Evolutionary conservation across 2,888 invertebrate species (phyloP).

Genomic region (Ectemnius lituratus): DNA sequence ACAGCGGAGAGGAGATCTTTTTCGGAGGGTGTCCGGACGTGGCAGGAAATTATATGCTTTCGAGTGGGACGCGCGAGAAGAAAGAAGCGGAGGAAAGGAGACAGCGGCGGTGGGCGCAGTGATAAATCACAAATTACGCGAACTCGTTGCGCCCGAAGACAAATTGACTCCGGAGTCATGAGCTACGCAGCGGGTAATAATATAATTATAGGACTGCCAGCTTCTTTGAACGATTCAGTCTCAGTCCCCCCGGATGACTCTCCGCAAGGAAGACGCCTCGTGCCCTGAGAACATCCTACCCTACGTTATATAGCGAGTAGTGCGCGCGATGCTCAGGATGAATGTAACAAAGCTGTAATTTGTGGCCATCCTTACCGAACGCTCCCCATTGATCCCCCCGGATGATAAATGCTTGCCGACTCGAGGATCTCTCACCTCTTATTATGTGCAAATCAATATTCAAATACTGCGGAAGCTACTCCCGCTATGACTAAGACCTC

Average conservation of each 20-base stretch:
- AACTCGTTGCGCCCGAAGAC: slow-evolving; percentile 71
- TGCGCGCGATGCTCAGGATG: slow-evolving; percentile 11
- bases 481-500: no score
- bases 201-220: slow-evolving; percentile 74
- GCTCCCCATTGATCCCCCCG: neutral
- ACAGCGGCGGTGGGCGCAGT: slow-evolving; percentile 53
- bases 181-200: slow-evolving; percentile 73
- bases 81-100: no score
- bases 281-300: slow-evolving; percentile 14
- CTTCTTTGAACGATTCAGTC: slow-evolving; percentile 66
- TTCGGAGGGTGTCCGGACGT: slow-evolving; percentile 32
- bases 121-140: slow-evolving; percentile 74
- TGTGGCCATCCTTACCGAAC: neutral
- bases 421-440: slow-evolving; percentile 3
- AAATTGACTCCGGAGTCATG: slow-evolving; percentile 72
- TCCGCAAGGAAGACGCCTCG: slow-evolving; percentile 5
- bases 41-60: slow-evolving; percentile 61
- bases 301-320: neutral
- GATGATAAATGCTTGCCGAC: neutral
- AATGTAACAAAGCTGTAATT: slow-evolving; percentile 15
- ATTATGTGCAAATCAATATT: slow-evolving; percentile 2
- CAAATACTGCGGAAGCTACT: neutral
- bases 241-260: slow-evolving; percentile 57
- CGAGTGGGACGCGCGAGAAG: slow-evolving; percentile 22
- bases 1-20: slow-evolving; percentile 12